Conservation (phyloP, 2,113 vertebrate species). For the Guaruba guarouba region DNA sequence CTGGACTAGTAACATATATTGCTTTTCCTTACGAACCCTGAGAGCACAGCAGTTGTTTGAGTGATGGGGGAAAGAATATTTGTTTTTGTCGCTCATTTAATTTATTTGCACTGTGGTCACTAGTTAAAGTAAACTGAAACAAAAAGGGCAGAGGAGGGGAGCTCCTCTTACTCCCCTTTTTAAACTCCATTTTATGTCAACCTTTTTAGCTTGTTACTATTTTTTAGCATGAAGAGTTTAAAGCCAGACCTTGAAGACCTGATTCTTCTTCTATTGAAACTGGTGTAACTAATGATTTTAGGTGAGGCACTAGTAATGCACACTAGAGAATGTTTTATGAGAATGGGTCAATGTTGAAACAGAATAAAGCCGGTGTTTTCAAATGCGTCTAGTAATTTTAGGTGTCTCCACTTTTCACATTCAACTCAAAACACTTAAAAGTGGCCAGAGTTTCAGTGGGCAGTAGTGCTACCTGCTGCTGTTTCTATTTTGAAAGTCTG, state of each 20-base stretch:
- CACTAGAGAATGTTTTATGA: not conserved
- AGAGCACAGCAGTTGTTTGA: conserved; percentile 26
- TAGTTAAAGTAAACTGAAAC: conserved; percentile 38
- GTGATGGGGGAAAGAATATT: not conserved
- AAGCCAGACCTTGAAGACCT: not conserved
- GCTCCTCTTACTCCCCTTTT: not conserved
- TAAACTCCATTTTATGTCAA: not conserved
- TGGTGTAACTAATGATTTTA: not conserved
- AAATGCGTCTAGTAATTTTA: not conserved
- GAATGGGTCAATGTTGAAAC: not conserved
- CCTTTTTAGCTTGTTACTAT: not conserved
- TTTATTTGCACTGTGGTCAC: conserved; percentile 36
- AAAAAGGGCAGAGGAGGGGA: not conserved
- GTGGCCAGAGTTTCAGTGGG: not conserved
- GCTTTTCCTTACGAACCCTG: not conserved
- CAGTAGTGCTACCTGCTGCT: not conserved
- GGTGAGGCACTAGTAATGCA: not conserved
- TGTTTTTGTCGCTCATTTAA: conserved; percentile 34
- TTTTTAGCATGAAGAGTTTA: not conserved
- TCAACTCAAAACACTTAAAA: not conserved
- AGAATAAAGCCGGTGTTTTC: not conserved
- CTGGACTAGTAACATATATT: not conserved
- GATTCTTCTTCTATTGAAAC: not conserved
- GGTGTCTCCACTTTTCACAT: not conserved
- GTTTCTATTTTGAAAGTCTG: not conserved